Conservation (phyloP, 2,888 invertebrate species). For the Dasysyrphus tricinctus region DNA sequence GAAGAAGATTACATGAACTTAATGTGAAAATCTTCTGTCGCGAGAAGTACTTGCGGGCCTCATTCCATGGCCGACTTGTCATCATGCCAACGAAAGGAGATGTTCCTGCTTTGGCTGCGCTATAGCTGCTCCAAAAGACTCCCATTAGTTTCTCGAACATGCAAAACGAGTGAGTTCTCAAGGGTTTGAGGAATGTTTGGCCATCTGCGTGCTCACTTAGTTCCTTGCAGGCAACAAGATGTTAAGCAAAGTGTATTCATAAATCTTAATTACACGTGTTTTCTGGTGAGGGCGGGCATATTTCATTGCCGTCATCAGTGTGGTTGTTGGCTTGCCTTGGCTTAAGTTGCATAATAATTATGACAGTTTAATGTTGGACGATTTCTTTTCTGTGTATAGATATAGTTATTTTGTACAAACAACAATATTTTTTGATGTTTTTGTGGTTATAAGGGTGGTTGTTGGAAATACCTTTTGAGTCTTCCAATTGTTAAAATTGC, state of each 20-base stretch:
- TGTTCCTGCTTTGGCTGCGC: constrained; percentile 4
- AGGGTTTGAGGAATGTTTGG: constrained; percentile 65
- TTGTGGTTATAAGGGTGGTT: constrained; percentile 3
- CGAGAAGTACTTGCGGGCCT: constrained; percentile 30
- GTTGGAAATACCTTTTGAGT: not conserved
- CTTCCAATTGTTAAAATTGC: constrained; percentile 40
- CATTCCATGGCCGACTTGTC: constrained; percentile 52
- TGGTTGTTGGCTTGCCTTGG: constrained; percentile 42
- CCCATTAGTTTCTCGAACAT: constrained; percentile 40
- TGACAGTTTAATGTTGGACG: constrained; percentile 11
- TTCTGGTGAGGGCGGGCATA: constrained; percentile 68
- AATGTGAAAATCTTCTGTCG: constrained; percentile 70
- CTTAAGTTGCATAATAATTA: constrained; percentile 42
- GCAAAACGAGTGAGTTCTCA: constrained; percentile 10
- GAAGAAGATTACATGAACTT: constrained; percentile 61
- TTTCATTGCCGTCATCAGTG: constrained; percentile 71
- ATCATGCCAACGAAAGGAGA: constrained; percentile 28
- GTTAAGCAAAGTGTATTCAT: constrained; percentile 76
- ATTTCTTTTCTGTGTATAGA: not conserved
- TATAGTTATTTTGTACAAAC: constrained; percentile 33
- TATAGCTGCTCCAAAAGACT: constrained; percentile 19
- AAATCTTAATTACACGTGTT: constrained; percentile 78
- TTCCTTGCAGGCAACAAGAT: constrained; percentile 76
- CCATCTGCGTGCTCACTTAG: constrained; percentile 71
- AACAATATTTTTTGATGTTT: constrained; percentile 39